Percentiles rank a stretch among this genome's conserved stretches.
These are phyloP conservation scores for Calosoma granatense DNA, from an alignment of 1,140 invertebrate genomes.

Conservation along the genomic window DNA sequence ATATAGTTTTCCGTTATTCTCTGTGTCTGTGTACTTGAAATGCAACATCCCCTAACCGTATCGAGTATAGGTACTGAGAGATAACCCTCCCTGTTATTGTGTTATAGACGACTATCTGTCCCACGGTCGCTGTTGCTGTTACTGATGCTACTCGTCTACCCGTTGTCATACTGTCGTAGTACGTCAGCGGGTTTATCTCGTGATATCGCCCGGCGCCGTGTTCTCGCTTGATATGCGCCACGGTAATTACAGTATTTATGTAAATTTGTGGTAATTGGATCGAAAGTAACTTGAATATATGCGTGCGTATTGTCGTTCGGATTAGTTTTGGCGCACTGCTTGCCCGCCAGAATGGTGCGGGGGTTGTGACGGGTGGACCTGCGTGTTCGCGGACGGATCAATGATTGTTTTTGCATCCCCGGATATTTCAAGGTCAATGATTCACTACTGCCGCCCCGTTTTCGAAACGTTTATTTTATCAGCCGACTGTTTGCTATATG, in stretches of 20 bases:
- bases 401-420: neutral
- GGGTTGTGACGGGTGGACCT: neutral
- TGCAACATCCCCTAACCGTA: too few relatives aligned
- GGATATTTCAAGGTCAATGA: neutral
- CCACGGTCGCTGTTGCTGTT: too few relatives aligned
- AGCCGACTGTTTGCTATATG: too few relatives aligned
- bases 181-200: neutral
- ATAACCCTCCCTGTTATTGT: too few relatives aligned
- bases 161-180: neutral
- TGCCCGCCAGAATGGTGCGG: neutral
- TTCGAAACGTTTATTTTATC: too few relatives aligned
- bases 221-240: neutral
- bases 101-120: too few relatives aligned
- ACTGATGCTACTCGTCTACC: too few relatives aligned
- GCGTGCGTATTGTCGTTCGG: neutral
- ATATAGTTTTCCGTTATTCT: too few relatives aligned
- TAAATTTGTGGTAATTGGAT: slow-evolving; percentile 5
- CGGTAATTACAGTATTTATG: slow-evolving; percentile 6
- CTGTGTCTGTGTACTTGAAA: too few relatives aligned
- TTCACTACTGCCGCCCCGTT: too few relatives aligned
- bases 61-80: too few relatives aligned
- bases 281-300: neutral
- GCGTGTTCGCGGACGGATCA: too few relatives aligned
- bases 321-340: neutral
- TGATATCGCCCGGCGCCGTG: neutral